phyloP scores from a whole-genome alignment of 2,888 invertebrate genomes.

The Philereme transversata region DNA sequence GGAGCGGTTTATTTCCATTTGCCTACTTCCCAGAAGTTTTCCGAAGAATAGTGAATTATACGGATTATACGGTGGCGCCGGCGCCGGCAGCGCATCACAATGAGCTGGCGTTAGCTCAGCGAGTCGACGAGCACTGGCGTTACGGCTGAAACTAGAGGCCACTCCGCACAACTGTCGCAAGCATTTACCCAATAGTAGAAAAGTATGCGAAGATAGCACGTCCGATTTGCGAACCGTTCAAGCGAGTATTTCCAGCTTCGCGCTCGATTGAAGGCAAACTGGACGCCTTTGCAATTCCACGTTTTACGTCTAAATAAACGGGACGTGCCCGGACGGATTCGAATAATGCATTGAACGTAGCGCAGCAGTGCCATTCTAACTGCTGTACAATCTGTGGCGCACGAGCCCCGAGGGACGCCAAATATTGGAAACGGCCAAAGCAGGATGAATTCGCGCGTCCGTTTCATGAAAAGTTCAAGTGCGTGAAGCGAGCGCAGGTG shows the following conservation, averaged over 20 bases:
- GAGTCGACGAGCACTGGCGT: no score
- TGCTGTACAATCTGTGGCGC: conserved; percentile 2
- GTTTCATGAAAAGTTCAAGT: no score
- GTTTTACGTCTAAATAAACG: conserved; percentile 41
- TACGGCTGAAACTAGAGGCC: no score
- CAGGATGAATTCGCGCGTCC: no score
- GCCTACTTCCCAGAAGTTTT: no score
- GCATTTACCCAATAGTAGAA: no score
- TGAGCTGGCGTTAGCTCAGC: conserved; percentile 19
- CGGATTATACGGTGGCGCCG: no score
- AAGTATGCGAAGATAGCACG: conserved; percentile 20
- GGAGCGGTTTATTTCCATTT: no score
- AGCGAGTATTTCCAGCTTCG: conserved; percentile 38
- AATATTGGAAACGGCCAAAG: conserved; percentile 2
- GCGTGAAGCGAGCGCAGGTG: no score
- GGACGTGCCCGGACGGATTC: conserved; percentile 24
- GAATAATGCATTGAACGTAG: conserved; percentile 36
- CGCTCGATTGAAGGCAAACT: conserved; percentile 37
- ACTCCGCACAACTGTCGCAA: conserved; percentile 28
- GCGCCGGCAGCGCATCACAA: conserved; percentile 18
- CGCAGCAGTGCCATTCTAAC: conserved; percentile 6
- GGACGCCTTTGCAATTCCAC: conserved; percentile 39
- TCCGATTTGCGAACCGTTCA: conserved; percentile 40
- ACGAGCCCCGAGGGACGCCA: conserved; percentile 2
- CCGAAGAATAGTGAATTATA: no score